phyloP scores from a whole-genome alignment of 2,797 vertebrate species.

The Oreochromis mossambicus region DNA sequence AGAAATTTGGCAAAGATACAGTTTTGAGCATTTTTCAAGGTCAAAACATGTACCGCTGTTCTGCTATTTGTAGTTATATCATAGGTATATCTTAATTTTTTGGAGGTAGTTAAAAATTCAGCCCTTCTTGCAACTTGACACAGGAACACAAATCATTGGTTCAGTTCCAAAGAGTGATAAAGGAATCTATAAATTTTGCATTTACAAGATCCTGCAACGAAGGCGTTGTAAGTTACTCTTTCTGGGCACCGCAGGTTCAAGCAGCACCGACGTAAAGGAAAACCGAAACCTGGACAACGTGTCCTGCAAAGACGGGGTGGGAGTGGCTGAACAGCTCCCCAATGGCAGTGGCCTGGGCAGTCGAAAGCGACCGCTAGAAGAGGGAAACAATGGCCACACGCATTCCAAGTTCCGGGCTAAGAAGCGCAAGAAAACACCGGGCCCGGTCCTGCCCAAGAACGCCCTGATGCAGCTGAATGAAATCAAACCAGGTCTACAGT shows the following conservation, averaged over 20 bases:
- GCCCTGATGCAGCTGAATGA: conserved; percentile 98
- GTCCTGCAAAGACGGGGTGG: conserved; percentile 84
- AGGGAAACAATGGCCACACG: conserved; percentile 89
- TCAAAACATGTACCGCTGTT: background rate
- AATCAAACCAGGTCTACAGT: conserved; percentile 94
- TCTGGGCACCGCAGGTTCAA: conserved; percentile 99
- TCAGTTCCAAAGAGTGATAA: conserved; percentile 97
- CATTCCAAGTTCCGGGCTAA: conserved; percentile 91
- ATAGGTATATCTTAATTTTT: background rate
- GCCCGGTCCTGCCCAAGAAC: conserved; percentile 94
- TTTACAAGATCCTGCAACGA: conserved; percentile 99
- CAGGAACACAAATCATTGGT: conserved; percentile 93
- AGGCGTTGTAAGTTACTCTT: conserved; percentile 99
- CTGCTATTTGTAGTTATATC: background rate
- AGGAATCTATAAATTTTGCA: conserved; percentile 99
- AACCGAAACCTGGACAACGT: conserved; percentile 94
- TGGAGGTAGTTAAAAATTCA: conserved; percentile 11
- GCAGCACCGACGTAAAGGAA: conserved; percentile 98
- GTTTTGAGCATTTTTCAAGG: background rate
- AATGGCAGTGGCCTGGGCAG: conserved; percentile 85
- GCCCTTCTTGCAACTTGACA: conserved; percentile 33
- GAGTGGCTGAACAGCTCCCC: conserved; percentile 85
- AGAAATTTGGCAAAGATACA: background rate
- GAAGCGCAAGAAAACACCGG: conserved; percentile 92
- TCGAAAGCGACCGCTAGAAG: conserved; percentile 92